Conservation (phyloP, 1,140 invertebrate genomes). For the Acromyrmex charruanus region DNA sequence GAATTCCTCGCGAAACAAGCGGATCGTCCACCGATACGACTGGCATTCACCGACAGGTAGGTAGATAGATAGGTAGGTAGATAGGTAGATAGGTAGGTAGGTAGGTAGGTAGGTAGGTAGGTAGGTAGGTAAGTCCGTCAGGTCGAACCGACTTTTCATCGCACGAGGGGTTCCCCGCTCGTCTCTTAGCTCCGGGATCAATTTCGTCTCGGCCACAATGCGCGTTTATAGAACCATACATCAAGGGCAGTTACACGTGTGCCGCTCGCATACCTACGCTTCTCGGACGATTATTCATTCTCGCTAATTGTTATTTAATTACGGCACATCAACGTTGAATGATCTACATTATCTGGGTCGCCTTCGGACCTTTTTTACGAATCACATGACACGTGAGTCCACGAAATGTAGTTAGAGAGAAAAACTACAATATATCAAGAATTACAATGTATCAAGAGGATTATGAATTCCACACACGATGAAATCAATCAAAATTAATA, state of each 20-base stretch:
- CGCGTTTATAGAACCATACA: constrained; percentile 56
- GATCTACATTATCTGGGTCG: constrained; percentile 34
- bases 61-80: constrained; percentile 25
- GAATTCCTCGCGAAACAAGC: constrained; percentile 61
- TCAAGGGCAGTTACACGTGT: constrained; percentile 52
- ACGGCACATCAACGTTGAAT: constrained; percentile 51
- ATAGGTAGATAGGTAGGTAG: constrained; percentile 13
- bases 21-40: constrained; percentile 26
- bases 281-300: constrained; percentile 47
- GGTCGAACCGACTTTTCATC: constrained; percentile 46
- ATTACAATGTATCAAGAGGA: not conserved
- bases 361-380: constrained; percentile 13
- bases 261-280: constrained; percentile 41
- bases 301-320: constrained; percentile 64
- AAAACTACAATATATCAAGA: not conserved
- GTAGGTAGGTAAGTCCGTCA: not conserved
- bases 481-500: constrained; percentile 7
- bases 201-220: constrained; percentile 45
- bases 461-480: not conserved
- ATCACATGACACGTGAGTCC: not conserved
- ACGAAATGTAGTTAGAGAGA: not conserved
- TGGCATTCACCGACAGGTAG: constrained; percentile 41
- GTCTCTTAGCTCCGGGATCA: constrained; percentile 46
- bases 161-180: constrained; percentile 25
- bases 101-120: constrained; percentile 25